These are phyloP conservation scores for Melanophora roralis DNA, from an alignment of 2,888 invertebrate species.

Conservation along the genomic window DNA sequence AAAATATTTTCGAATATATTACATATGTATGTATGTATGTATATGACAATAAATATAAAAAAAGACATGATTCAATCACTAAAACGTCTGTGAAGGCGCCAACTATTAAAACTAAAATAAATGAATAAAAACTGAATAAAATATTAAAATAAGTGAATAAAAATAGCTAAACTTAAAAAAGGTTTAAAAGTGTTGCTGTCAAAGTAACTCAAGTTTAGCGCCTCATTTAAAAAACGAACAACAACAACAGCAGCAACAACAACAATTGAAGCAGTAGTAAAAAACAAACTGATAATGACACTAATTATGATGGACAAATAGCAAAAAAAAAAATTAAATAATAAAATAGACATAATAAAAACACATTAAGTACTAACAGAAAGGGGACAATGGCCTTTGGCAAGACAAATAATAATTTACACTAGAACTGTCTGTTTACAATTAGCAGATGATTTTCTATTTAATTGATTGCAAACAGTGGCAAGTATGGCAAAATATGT, in stretches of 20 bases:
- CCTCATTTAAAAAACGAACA: constrained; percentile 10
- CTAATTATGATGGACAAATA: not conserved
- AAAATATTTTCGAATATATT: constrained; percentile 8
- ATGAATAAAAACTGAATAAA: not conserved
- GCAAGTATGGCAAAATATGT: no score
- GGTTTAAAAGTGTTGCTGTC: constrained; percentile 37
- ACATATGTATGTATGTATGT: constrained; percentile 12
- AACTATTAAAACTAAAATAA: constrained; percentile 20
- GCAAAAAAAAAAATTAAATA: not conserved
- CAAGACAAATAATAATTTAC: not conserved
- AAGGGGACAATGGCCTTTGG: constrained; percentile 26
- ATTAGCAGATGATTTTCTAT: not conserved
- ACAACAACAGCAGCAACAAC: not conserved
- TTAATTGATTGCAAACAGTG: not conserved
- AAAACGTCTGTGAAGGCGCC: constrained; percentile 43
- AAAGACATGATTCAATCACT: constrained; percentile 27
- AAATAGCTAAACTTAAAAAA: constrained; percentile 11
- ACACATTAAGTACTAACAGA: not conserved
- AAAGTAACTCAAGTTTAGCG: constrained; percentile 19
- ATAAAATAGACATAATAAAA: no score
- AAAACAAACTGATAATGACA: constrained; percentile 41
- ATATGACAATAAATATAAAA: not conserved
- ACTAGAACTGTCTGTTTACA: not conserved
- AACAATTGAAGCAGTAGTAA: not conserved
- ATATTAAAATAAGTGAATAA: not conserved